Percentiles rank a stretch among this genome's conserved stretches.
Conservation (phyloP, 2,888 invertebrate species). For the Conops quadrifasciatus region DNA sequence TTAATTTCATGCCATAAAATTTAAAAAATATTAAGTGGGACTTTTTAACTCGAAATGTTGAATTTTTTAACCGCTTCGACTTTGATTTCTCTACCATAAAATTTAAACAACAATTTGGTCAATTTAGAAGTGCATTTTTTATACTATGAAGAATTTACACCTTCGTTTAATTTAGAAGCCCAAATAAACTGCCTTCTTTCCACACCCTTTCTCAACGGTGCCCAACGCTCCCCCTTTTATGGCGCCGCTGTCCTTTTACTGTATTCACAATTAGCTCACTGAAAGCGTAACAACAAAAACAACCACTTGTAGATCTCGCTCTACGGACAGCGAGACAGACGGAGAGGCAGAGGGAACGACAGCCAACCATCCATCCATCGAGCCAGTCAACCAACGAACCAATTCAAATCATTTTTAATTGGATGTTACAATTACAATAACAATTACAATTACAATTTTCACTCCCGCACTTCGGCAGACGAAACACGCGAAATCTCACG, state of each 20-base stretch:
- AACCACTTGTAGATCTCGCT: slow-evolving; percentile 22
- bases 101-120: too few species aligned
- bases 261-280: neutral
- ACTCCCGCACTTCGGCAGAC: slow-evolving; percentile 2
- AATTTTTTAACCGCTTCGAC: too few species aligned
- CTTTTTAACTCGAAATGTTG: too few species aligned
- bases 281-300: neutral
- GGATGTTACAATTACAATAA: slow-evolving; percentile 27
- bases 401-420: slow-evolving; percentile 29
- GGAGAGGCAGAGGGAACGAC: too few species aligned
- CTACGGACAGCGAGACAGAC: neutral
- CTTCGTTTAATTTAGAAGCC: slow-evolving; percentile 7
- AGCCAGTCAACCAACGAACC: slow-evolving; percentile 1
- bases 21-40: too few species aligned
- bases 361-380: neutral
- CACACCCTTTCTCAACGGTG: neutral
- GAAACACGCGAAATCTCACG: slow-evolving; percentile 9
- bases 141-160: neutral
- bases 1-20: too few species aligned
- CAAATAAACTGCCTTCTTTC: slow-evolving; percentile 7
- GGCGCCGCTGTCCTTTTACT: neutral
- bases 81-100: too few species aligned
- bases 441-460: slow-evolving; percentile 25
- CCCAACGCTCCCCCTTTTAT: neutral
- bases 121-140: too few species aligned